Evolutionary conservation across 2,113 vertebrate species (phyloP).

Genomic region (Trematomus loennbergii): DNA sequence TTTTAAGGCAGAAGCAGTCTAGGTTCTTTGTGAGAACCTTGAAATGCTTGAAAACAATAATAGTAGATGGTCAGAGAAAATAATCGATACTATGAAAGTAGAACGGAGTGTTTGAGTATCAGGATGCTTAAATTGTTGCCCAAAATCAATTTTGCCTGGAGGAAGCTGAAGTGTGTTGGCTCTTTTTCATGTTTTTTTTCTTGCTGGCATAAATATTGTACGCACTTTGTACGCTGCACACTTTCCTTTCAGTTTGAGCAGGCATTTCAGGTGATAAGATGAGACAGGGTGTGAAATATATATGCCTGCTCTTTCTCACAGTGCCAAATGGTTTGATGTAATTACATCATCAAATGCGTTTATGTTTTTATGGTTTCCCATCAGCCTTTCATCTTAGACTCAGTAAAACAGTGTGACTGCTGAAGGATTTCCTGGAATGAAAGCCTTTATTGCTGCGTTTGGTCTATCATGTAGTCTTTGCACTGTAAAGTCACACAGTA

Average conservation of each 20-base stretch:
- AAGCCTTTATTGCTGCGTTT: slow-evolving; percentile 28
- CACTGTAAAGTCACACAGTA: slow-evolving; percentile 11
- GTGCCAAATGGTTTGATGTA: slow-evolving; percentile 24
- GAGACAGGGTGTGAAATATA: slow-evolving; percentile 35
- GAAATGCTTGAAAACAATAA: neutral
- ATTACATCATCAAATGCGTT: slow-evolving; percentile 29
- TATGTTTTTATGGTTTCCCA: slow-evolving; percentile 24
- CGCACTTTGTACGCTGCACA: slow-evolving; percentile 23
- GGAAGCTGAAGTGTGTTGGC: slow-evolving; percentile 19
- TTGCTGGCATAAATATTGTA: slow-evolving; percentile 47
- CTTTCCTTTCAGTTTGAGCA: slow-evolving; percentile 29
- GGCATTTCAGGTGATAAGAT: slow-evolving; percentile 31
- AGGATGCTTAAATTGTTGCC: slow-evolving; percentile 11
- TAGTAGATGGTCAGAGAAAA: neutral
- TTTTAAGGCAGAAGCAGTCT: neutral
- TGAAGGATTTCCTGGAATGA: slow-evolving; percentile 21
- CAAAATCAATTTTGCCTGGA: slow-evolving; percentile 31
- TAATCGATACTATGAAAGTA: neutral
- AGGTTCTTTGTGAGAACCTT: neutral
- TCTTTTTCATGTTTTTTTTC: slow-evolving; percentile 41
- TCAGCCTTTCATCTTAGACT: slow-evolving; percentile 36
- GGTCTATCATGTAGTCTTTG: neutral
- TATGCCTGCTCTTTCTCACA: slow-evolving; percentile 4
- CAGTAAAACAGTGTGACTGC: slow-evolving; percentile 19
- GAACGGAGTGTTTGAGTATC: slow-evolving; percentile 2